Evolutionary conservation across 2,888 invertebrate genomes (phyloP).

Genomic region (Ceramica pisi): DNA sequence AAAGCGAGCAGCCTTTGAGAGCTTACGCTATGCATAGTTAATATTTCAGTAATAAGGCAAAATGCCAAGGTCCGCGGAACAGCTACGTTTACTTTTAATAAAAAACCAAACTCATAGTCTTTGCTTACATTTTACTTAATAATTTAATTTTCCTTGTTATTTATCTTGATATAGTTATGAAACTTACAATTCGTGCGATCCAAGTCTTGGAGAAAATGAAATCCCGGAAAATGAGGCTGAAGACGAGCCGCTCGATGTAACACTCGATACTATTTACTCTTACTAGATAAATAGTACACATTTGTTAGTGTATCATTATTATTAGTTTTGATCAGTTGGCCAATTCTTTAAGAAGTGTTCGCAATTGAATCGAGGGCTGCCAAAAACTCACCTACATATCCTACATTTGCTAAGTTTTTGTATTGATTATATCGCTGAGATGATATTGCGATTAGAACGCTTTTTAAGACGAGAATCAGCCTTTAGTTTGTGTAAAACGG

Average conservation of each 20-base stretch:
- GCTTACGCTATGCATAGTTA: conserved; percentile 24
- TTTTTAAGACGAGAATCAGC: too few species aligned
- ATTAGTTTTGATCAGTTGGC: not conserved
- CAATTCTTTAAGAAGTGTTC: too few species aligned
- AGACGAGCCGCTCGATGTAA: conserved; percentile 37
- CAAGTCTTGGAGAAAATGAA: conserved; percentile 22
- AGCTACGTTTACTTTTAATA: conserved; percentile 3
- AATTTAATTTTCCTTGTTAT: conserved; percentile 6
- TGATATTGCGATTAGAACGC: too few species aligned
- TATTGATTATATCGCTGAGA: too few species aligned
- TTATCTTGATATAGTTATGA: conserved; percentile 34
- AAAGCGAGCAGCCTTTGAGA: conserved; percentile 2
- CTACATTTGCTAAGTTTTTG: too few species aligned
- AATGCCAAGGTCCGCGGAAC: conserved; percentile 22
- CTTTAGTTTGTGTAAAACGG: too few species aligned
- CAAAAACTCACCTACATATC: too few species aligned
- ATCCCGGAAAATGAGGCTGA: conserved; percentile 29
- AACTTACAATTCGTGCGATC: conserved; percentile 38
- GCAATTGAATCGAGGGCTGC: too few species aligned
- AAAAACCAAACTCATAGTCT: conserved; percentile 5
- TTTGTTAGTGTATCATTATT: not conserved
- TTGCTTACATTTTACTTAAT: not conserved
- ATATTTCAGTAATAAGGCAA: conserved; percentile 21
- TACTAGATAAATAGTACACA: conserved; percentile 11
- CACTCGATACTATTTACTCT: conserved; percentile 3